Evolutionary conservation across 2,113 vertebrate genomes (phyloP).

Genomic region (Pelecanus crispus): DNA sequence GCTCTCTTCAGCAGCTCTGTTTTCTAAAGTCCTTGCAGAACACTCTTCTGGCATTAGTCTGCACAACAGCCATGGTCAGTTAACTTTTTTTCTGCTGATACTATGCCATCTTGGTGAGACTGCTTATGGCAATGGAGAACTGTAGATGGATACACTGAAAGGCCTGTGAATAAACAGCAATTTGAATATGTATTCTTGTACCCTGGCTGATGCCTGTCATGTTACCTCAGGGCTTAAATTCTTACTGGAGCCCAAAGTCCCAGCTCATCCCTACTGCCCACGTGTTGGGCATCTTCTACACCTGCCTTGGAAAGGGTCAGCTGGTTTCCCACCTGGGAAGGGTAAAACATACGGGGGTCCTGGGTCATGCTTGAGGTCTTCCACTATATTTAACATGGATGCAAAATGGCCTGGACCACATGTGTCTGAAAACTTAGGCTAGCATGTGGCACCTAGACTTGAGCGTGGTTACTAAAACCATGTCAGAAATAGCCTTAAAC

Average conservation of each 20-base stretch:
- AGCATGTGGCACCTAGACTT: not conserved
- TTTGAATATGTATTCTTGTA: not conserved
- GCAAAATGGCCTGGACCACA: not conserved
- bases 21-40: not conserved
- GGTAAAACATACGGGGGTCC: not conserved
- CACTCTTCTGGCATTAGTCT: not conserved
- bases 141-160: not conserved
- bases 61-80: not conserved
- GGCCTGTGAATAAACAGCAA: not conserved
- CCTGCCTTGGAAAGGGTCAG: not conserved
- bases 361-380: not conserved
- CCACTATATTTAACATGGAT: not conserved
- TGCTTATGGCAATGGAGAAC: not conserved
- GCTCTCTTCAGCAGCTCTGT: not conserved
- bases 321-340: not conserved
- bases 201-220: not conserved
- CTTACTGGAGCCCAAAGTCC: not conserved
- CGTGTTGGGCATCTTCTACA: fast-evolving
- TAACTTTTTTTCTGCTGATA: not conserved
- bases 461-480: not conserved
- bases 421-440: not conserved
- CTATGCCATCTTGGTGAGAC: not conserved
- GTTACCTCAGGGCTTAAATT: not conserved
- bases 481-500: not conserved
- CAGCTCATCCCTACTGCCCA: not conserved